Conservation (phyloP, 23 tunicate genomes). For the Halocynthia aurantium region DNA sequence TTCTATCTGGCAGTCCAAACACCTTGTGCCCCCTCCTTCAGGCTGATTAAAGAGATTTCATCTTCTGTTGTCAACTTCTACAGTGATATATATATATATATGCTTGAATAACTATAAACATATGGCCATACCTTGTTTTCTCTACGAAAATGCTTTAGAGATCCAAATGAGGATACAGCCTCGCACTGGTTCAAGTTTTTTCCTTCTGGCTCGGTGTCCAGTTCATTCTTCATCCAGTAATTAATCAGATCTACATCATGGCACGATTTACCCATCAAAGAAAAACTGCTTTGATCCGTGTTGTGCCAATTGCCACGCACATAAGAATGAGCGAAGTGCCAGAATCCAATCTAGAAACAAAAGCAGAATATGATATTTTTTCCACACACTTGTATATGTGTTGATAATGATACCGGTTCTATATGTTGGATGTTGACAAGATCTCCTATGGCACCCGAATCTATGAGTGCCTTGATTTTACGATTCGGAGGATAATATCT, state of each 20-base stretch:
- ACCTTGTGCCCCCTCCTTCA: conserved; percentile 26
- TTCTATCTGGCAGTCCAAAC: conserved; percentile 48
- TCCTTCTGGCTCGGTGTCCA: not conserved
- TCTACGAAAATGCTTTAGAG: conserved; percentile 47
- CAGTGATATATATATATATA: not conserved
- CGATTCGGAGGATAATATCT: conserved; percentile 56
- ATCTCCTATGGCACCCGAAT: conserved; percentile 60
- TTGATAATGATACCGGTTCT: conserved; percentile 40
- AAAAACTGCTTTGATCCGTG: conserved; percentile 37
- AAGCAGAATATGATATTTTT: not conserved
- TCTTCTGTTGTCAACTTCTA: not conserved
- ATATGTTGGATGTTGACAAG: conserved; percentile 57
- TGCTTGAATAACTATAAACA: not conserved
- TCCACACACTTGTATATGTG: not conserved
- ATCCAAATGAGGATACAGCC: conserved; percentile 63
- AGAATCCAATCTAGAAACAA: conserved; percentile 34
- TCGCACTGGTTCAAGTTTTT: conserved; percentile 2
- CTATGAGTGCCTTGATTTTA: conserved; percentile 59
- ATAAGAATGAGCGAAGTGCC: conserved; percentile 71
- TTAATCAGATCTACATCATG: conserved; percentile 66
- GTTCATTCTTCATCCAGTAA: conserved; percentile 38
- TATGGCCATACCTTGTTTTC: conserved; percentile 34
- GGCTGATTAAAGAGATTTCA: conserved; percentile 23
- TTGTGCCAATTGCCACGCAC: conserved; percentile 82
- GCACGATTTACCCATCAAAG: conserved; percentile 69